These are phyloP conservation scores for Papilio glaucus DNA, from an alignment of 1,140 invertebrate genomes.

Conservation along the genomic window DNA sequence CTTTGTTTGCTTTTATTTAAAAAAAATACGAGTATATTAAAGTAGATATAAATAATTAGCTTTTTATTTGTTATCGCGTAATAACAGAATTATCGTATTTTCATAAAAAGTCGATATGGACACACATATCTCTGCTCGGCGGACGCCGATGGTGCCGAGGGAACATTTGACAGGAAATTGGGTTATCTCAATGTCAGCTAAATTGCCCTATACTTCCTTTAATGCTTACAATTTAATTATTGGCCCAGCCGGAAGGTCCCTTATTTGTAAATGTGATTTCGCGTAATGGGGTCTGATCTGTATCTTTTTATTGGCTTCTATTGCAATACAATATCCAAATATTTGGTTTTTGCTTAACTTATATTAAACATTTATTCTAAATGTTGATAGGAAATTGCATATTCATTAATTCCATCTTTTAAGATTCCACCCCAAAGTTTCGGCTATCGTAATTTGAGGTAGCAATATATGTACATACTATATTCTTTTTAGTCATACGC, in stretches of 20 bases:
- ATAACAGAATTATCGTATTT: constrained; percentile 22
- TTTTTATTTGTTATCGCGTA: not conserved
- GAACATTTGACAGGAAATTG: constrained; percentile 63
- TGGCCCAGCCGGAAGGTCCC: constrained; percentile 7
- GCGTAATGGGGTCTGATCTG: not conserved
- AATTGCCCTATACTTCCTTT: constrained; percentile 57
- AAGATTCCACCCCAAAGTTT: too few species aligned
- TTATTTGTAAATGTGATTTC: not conserved
- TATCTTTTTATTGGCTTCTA: not conserved
- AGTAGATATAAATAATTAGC: not conserved
- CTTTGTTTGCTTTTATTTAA: too few species aligned
- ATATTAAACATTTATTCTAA: not conserved
- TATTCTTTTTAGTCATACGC: too few species aligned
- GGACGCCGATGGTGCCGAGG: constrained; percentile 24
- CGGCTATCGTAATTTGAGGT: too few species aligned
- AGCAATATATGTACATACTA: too few species aligned
- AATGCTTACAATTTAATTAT: constrained; percentile 53
- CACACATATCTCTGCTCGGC: not conserved
- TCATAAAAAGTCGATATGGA: constrained; percentile 11
- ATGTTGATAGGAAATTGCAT: too few species aligned
- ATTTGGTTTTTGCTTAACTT: not conserved
- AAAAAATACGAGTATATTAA: too few species aligned
- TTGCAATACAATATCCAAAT: not conserved
- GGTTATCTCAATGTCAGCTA: constrained; percentile 68
- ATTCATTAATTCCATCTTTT: too few species aligned